phyloP scores from a whole-genome alignment of 2,113 vertebrate genomes.

The Microtus pennsylvanicus region DNA sequence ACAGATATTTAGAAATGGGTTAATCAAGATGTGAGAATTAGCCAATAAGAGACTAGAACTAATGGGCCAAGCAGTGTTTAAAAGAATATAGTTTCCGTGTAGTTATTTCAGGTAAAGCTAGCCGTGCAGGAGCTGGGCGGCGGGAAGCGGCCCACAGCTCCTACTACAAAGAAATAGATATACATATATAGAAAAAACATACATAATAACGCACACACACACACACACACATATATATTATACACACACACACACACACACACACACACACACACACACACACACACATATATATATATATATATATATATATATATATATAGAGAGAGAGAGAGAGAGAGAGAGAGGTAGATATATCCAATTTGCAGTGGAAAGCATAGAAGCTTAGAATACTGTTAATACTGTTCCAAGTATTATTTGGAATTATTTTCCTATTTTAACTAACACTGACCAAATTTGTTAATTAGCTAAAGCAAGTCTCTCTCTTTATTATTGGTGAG shows the following conservation, averaged over 20 bases:
- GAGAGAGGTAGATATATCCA: no score
- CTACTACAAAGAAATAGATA: background rate
- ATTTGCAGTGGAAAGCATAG: background rate
- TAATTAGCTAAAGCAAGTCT: background rate
- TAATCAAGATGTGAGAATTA: no score
- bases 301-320: no score
- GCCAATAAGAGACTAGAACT: no score
- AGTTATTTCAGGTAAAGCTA: no score
- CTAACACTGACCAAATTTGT: background rate
- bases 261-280: background rate
- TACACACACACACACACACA: background rate
- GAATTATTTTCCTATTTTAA: constrained; percentile 27
- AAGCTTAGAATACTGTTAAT: background rate
- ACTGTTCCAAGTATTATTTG: background rate
- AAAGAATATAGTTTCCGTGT: no score
- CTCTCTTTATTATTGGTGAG: background rate
- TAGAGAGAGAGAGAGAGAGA: no score
- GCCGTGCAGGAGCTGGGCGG: no score
- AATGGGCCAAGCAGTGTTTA: no score
- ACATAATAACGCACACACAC: background rate
- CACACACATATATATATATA: no score
- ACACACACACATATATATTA: background rate
- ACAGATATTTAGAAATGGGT: no score
- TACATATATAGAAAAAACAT: background rate
- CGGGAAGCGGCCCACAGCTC: no score